These are phyloP conservation scores for Peromyscus melanophrys DNA, from an alignment of 2,797 vertebrate species.

Conservation along the genomic window DNA sequence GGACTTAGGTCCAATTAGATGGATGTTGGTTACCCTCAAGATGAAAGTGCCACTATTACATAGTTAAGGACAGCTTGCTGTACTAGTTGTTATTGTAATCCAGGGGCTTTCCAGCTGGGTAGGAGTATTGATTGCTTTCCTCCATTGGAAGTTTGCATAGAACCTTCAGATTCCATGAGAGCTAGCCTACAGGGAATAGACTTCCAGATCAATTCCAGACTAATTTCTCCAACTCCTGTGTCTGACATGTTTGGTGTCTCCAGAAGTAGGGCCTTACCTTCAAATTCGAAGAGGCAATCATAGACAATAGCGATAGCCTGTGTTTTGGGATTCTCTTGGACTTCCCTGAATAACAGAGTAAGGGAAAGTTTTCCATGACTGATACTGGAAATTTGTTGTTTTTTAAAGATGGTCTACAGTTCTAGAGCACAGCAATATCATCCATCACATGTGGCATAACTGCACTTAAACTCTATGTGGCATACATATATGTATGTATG, in stretches of 20 bases:
- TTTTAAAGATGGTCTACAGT: not conserved
- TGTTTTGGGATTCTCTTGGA: not conserved
- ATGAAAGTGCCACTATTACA: not conserved
- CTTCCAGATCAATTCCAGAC: not conserved
- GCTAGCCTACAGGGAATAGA: not conserved
- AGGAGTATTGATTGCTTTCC: not conserved
- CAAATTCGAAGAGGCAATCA: not conserved
- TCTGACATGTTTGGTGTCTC: not conserved
- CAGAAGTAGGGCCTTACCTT: not conserved
- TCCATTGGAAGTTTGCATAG: not conserved
- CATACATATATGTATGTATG: not conserved
- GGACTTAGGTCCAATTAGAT: not conserved
- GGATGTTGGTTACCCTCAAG: not conserved
- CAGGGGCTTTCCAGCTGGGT: not conserved
- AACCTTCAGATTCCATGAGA: not conserved
- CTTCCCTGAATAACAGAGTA: not conserved
- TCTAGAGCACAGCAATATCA: not conserved
- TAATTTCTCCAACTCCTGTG: not conserved
- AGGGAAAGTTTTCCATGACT: not conserved
- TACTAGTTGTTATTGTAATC: not conserved
- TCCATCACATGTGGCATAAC: not conserved
- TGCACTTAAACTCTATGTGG: not conserved
- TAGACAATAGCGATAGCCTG: too few species aligned
- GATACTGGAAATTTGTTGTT: not conserved
- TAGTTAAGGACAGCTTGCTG: not conserved